Conservation (phyloP, 2,113 vertebrate genomes). For the Phalacrocorax aristotelis region DNA sequence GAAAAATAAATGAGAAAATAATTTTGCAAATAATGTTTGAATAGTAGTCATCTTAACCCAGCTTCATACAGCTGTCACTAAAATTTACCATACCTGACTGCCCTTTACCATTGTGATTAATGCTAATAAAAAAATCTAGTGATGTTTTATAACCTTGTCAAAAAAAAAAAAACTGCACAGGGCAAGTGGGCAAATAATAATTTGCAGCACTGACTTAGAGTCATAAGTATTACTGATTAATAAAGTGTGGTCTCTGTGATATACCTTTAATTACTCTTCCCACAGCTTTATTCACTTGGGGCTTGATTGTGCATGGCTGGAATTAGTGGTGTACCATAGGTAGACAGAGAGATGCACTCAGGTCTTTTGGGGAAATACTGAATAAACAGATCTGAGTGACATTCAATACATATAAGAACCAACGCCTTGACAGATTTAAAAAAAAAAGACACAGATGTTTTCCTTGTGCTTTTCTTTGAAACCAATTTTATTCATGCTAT, state of each 20-base stretch:
- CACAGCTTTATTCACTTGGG: neutral
- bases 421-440: neutral
- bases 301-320: neutral
- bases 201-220: neutral
- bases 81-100: constrained; percentile 28
- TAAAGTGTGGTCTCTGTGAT: neutral
- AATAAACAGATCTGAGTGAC: neutral
- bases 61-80: neutral
- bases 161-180: neutral
- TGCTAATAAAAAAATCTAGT: neutral
- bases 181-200: constrained; percentile 14
- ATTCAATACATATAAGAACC: neutral
- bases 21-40: neutral
- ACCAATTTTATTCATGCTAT: neutral
- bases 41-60: neutral
- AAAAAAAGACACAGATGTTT: neutral
- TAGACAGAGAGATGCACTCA: neutral
- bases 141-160: neutral
- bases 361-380: neutral
- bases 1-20: neutral
- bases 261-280: neutral
- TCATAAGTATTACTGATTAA: constrained; percentile 29
- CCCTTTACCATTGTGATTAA: neutral
- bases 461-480: neutral
- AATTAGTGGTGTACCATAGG: neutral